Evolutionary conservation across 1,140 invertebrate species (phyloP).

Genomic region (Eubasilissa regina): DNA sequence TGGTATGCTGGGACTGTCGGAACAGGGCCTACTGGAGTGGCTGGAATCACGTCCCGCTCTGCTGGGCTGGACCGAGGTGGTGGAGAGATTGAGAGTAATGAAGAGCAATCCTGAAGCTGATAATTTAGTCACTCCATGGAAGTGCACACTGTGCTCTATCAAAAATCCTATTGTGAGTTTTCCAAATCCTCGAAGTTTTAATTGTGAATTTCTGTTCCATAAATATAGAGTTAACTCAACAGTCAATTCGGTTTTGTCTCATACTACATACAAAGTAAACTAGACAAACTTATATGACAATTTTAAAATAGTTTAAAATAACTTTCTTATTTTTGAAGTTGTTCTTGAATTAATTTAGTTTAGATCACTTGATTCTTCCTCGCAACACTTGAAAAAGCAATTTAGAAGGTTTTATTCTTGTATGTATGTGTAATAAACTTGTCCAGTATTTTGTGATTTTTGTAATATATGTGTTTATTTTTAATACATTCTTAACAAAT

Average conservation of each 20-base stretch:
- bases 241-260: no score
- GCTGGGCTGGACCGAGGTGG: constrained; percentile 52
- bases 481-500: neutral
- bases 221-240: no score
- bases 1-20: constrained; percentile 57
- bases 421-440: neutral
- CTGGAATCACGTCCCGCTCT: constrained; percentile 44
- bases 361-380: no score
- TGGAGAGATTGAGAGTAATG: constrained; percentile 26
- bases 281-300: no score
- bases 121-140: constrained; percentile 36
- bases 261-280: no score
- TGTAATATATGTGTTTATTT: constrained; percentile 9
- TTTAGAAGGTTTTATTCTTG: neutral
- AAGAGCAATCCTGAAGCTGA: neutral
- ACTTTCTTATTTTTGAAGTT: no score
- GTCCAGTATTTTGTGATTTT: neutral
- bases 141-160: constrained; percentile 50
- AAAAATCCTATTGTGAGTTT: constrained; percentile 51
- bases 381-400: no score
- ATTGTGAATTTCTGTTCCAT: neutral
- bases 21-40: constrained; percentile 55
- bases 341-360: no score
- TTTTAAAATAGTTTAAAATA: no score
- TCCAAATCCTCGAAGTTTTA: neutral